phyloP scores from a whole-genome alignment of 2,113 vertebrate genomes.

The Edolisoma coerulescens region DNA sequence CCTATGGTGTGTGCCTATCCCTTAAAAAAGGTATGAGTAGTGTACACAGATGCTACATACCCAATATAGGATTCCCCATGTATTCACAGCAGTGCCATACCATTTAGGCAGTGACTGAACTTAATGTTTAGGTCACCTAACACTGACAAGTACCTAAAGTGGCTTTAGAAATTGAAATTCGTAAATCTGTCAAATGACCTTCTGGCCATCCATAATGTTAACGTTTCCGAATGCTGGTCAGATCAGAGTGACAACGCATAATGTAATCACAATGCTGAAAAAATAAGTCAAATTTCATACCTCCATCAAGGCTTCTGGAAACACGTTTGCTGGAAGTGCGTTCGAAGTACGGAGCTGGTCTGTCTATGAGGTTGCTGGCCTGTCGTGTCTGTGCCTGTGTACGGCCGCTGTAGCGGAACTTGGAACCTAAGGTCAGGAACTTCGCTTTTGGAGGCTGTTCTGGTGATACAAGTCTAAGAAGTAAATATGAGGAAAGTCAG shows the following conservation, averaged over 20 bases:
- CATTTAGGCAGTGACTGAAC: background rate
- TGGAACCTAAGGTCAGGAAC: slow-evolving; percentile 86
- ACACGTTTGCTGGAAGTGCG: slow-evolving; percentile 83
- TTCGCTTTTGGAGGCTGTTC: slow-evolving; percentile 84
- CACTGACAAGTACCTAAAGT: background rate
- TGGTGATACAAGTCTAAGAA: slow-evolving; percentile 77
- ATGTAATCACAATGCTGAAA: background rate
- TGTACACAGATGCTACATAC: background rate
- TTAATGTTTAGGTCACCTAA: background rate
- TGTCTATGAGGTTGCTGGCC: slow-evolving; percentile 84
- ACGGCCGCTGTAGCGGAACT: slow-evolving; percentile 87
- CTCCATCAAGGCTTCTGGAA: slow-evolving; percentile 85
- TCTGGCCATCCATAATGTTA: background rate
- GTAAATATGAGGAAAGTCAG: background rate
- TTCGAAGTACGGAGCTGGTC: slow-evolving; percentile 80
- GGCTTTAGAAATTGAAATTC: background rate
- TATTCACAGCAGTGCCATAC: background rate
- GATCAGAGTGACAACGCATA: background rate
- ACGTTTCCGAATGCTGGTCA: background rate
- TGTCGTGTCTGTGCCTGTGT: slow-evolving; percentile 85
- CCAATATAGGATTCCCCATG: background rate
- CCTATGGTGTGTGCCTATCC: background rate
- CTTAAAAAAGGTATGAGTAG: background rate
- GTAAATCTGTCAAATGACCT: background rate
- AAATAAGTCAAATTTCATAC: slow-evolving; percentile 2